phyloP scores from a whole-genome alignment of 2,113 vertebrate genomes.

The Brachyhypopomus gauderio region DNA sequence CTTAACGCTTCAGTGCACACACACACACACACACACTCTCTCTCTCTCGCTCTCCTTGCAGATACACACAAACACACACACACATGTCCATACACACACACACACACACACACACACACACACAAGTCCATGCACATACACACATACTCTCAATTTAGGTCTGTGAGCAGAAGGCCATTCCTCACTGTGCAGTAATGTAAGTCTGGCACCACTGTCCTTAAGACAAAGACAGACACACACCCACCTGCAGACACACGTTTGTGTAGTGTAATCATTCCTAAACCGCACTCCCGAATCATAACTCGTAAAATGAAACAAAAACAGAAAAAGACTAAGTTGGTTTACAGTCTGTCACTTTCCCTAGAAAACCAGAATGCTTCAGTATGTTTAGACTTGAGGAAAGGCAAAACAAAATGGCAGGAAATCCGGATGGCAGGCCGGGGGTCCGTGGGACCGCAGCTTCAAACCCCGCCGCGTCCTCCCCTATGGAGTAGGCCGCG shows the following conservation, averaged over 20 bases:
- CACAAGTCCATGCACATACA: conserved; percentile 9
- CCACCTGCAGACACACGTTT: background rate
- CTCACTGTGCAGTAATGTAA: conserved; percentile 35
- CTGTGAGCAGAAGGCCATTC: conserved; percentile 50
- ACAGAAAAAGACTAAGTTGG: background rate
- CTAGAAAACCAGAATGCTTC: conserved; percentile 26
- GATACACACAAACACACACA: conserved; percentile 20
- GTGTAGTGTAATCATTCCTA: background rate
- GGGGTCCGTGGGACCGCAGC: background rate
- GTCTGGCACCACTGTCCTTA: conserved; percentile 41
- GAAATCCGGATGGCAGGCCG: conserved; percentile 53
- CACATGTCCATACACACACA: conserved; percentile 52
- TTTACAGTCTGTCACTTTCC: background rate
- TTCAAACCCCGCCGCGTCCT: background rate
- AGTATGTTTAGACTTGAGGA: conserved; percentile 36
- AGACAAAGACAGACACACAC: conserved; percentile 20
- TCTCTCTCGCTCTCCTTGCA: too few relatives aligned
- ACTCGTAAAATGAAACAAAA: conserved; percentile 18
- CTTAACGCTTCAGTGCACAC: conserved; percentile 80
- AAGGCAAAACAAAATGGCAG: conserved; percentile 53
- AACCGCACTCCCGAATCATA: background rate
- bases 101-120: conserved; percentile 63
- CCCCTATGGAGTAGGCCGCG: background rate
- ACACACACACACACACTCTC: conserved; percentile 68
- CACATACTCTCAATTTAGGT: conserved; percentile 74